phyloP scores from a whole-genome alignment of 2,888 invertebrate species.

The Apamea anceps region DNA sequence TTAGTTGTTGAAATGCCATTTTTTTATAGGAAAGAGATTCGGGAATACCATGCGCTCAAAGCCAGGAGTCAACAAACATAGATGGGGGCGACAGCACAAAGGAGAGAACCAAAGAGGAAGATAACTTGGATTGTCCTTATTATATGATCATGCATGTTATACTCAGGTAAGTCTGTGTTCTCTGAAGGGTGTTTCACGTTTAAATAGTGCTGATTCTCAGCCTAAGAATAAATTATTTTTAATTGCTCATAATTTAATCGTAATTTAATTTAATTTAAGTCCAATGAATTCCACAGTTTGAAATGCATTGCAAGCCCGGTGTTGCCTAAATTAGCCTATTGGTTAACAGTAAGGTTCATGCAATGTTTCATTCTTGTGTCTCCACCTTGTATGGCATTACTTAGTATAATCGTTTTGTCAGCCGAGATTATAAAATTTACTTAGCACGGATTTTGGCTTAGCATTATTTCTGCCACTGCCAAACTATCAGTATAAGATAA shows the following conservation, averaged over 20 bases:
- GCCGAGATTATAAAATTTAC: no score
- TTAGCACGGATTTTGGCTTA: no score
- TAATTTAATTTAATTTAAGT: no score
- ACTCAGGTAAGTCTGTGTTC: constrained; percentile 83
- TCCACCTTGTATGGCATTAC: no score
- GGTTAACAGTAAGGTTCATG: background rate
- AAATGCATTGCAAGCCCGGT: background rate
- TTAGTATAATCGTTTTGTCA: no score
- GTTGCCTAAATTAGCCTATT: no score
- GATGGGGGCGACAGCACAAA: constrained; percentile 85
- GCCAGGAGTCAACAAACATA: constrained; percentile 87
- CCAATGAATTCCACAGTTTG: background rate
- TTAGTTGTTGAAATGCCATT: background rate
- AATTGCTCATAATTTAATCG: no score
- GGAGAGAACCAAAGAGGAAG: constrained; percentile 83
- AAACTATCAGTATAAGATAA: no score
- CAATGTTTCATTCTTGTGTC: background rate
- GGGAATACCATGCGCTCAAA: constrained; percentile 85
- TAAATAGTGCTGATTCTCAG: background rate
- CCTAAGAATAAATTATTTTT: background rate
- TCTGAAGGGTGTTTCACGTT: no score
- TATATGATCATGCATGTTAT: constrained; percentile 93
- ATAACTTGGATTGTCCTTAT: constrained; percentile 91
- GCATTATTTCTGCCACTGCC: no score
- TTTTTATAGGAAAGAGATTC: constrained; percentile 84